A percentile compares a stretch with the other conserved stretches of the same genome.
Evolutionary conservation across 2,797 vertebrate species (phyloP).

Genomic region (Labroides dimidiatus): DNA sequence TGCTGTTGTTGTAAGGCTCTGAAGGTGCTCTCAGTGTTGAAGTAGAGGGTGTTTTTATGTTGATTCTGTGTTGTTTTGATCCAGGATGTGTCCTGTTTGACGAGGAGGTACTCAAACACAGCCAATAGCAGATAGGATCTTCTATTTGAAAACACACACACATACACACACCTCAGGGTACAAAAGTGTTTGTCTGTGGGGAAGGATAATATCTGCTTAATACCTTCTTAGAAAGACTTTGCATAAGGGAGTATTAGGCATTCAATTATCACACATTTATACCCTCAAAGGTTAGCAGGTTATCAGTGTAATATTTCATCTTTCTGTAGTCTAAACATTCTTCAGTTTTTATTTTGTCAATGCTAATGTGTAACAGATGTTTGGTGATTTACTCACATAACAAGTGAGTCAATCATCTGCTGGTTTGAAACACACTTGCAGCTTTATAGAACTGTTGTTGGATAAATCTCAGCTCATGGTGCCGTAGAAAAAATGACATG

Average conservation of each 20-base stretch:
- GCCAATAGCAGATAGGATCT: constrained; percentile 28
- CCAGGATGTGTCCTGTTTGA: constrained; percentile 73
- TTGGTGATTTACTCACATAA: no score
- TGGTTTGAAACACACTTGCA: no score
- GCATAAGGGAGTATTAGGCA: constrained; percentile 16
- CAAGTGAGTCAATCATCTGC: no score
- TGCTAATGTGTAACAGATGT: no score
- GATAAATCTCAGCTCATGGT: no score
- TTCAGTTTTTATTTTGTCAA: no score
- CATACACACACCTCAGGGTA: constrained; percentile 36
- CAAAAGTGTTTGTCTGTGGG: constrained; percentile 46
- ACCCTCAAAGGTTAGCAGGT: neutral
- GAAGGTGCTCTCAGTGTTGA: constrained; percentile 24
- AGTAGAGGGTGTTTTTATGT: constrained; percentile 44
- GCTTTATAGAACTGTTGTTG: no score
- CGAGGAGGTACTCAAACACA: constrained; percentile 15
- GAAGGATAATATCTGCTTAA: constrained; percentile 29
- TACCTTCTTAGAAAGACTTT: constrained; percentile 40
- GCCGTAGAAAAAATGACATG: no score
- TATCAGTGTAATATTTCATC: neutral
- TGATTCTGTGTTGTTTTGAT: constrained; percentile 40
- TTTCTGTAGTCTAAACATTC: no score
- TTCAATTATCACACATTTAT: neutral
- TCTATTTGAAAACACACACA: constrained; percentile 38
- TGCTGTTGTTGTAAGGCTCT: neutral